Base-by-base conservation (phyloP, 2,888 invertebrate genomes). In the Caenorhabditis sp. region DNA sequence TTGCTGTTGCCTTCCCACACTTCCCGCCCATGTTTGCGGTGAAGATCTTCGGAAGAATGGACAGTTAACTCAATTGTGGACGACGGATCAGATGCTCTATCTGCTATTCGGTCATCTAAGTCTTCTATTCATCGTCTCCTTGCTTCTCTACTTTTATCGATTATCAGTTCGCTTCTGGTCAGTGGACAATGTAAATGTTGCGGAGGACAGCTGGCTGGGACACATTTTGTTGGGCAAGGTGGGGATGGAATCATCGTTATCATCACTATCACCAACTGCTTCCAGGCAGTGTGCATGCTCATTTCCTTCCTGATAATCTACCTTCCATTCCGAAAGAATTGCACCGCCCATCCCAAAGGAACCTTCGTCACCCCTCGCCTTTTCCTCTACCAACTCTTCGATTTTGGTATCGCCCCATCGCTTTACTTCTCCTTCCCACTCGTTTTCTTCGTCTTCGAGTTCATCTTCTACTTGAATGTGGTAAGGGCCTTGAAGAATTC, bases 321-420 rank as follows among this genome's bases (percentile, higher is more conserved):
- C 24, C 32, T 79, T 20, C 78, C 78, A 18, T 79, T 79, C 20
- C 78, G 53, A 32, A 79, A 65, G 51, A 20, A n/a, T 13, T 79
- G 78, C 56, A 60, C 51, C 40, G 35, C 40, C 18, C 78, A 79
- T 40, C 60, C 58, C 15, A 70, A 71, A 24, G 78, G 78, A 22
- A 4, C 51, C n/a, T 79, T 64, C 47, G 40, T 65, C 24, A 61
- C 51, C 6, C 70, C 78, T 1, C 22, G 70, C 15, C 40, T 26
- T 11, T 79, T 79, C 32, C 20, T 79, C 15, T 79, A 79, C 13
- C 58, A 67, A 61, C 58, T 70, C 4, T 79, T 79, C 61, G 51
- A 58, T 22, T 51, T 64, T 5, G 65, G 58, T 24, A 28, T 79
- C 22, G 60, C 56, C 0, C 53, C 70, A 4, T 79, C 78, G 13